phyloP scores from a whole-genome alignment of 2,888 invertebrate genomes.

The Ectropis crepuscularia region DNA sequence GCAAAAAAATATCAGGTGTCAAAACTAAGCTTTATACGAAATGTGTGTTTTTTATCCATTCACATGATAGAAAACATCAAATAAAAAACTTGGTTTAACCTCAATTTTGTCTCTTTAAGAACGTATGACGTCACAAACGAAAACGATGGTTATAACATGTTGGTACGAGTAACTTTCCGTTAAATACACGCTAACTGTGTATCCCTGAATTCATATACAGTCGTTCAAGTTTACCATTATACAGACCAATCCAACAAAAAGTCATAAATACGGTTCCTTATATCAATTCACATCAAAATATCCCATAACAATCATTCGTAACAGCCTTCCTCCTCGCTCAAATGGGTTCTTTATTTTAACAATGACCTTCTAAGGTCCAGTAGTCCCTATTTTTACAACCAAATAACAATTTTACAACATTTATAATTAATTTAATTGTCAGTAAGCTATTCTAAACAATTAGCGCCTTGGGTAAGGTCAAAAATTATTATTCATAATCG shows the following conservation, averaged over 20 bases:
- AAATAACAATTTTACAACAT: slow-evolving; percentile 58
- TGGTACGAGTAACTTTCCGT: too few species aligned
- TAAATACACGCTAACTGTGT: too few species aligned
- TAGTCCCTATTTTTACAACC: slow-evolving; percentile 56
- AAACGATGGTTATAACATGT: too few species aligned
- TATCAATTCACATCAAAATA: slow-evolving; percentile 12
- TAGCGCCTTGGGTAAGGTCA: slow-evolving; percentile 75
- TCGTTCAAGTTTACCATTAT: not conserved
- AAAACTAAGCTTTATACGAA: too few species aligned
- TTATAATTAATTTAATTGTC: slow-evolving; percentile 74
- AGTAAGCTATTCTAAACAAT: slow-evolving; percentile 67
- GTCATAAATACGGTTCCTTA: slow-evolving; percentile 16
- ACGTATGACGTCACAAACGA: too few species aligned
- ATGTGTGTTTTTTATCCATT: too few species aligned
- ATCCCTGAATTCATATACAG: not conserved
- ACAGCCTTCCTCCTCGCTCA: slow-evolving; percentile 17
- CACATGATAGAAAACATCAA: too few species aligned
- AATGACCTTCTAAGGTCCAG: slow-evolving; percentile 48
- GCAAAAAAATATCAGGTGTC: too few species aligned
- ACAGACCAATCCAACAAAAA: slow-evolving; percentile 5
- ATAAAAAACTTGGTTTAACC: too few species aligned
- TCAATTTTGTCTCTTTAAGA: too few species aligned
- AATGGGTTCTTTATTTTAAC: slow-evolving; percentile 24
- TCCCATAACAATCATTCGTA: slow-evolving; percentile 10
- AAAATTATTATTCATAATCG: slow-evolving; percentile 68